phyloP scores from a whole-genome alignment of 1,140 invertebrate genomes.

The Eumaeus atala region DNA sequence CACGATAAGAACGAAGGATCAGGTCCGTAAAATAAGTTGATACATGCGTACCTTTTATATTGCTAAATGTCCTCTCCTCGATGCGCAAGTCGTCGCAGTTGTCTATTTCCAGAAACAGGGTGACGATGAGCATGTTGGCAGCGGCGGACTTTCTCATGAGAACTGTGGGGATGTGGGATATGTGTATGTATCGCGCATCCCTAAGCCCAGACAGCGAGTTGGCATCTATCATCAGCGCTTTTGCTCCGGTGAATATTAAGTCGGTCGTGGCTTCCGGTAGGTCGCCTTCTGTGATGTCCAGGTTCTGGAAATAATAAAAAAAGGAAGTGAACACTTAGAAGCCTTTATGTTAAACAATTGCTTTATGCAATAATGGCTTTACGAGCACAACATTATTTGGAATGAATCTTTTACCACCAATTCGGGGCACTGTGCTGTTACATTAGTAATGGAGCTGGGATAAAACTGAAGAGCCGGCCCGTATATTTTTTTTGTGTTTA shows the following conservation, averaged over 20 bases:
- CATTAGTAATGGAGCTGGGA: no score
- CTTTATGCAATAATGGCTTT: no score
- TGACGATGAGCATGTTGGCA: constrained; percentile 40
- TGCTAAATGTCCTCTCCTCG: constrained; percentile 46
- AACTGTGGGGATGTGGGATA: constrained; percentile 33
- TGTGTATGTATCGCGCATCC: constrained; percentile 38
- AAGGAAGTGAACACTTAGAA: no score
- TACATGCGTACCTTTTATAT: constrained; percentile 46
- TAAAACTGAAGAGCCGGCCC: no score
- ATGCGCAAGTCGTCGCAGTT: constrained; percentile 39
- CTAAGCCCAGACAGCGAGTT: constrained; percentile 51
- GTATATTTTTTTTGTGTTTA: no score
- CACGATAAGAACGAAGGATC: not conserved
- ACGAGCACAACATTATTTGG: no score
- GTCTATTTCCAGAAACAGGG: constrained; percentile 47
- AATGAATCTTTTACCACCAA: no score
- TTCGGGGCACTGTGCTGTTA: no score
- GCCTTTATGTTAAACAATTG: no score
- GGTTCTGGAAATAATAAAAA: constrained; percentile 31
- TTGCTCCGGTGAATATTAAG: constrained; percentile 76
- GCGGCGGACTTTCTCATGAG: constrained; percentile 41
- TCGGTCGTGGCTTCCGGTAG: constrained; percentile 76
- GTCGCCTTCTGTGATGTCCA: constrained; percentile 56
- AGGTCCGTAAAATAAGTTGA: not conserved
- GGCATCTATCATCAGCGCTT: constrained; percentile 74